These are phyloP conservation scores for Myotis davidii DNA, from an alignment of 2,113 vertebrate species.

Conservation along the genomic window DNA sequence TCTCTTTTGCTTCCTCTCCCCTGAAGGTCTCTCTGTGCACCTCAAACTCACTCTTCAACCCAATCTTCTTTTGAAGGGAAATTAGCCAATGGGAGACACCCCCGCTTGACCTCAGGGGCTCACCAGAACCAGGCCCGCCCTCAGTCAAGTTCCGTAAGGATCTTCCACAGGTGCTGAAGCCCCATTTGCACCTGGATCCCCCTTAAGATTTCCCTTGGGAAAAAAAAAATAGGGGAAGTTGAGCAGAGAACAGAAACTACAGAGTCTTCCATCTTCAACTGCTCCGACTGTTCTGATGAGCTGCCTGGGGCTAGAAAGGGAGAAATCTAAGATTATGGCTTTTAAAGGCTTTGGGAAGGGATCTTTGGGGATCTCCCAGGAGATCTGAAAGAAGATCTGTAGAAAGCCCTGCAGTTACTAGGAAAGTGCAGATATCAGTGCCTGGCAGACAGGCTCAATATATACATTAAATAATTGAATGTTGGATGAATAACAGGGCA, in stretches of 20 bases:
- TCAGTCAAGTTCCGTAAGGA: background rate
- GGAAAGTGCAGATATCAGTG: background rate
- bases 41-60: conserved; percentile 29
- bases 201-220: background rate
- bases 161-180: background rate
- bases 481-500: background rate
- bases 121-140: background rate
- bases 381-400: background rate
- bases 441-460: background rate
- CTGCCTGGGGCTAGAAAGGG: background rate
- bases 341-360: background rate
- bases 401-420: background rate
- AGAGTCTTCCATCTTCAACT: background rate
- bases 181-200: background rate
- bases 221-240: background rate
- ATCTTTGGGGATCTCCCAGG: background rate
- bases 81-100: background rate
- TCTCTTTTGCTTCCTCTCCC: conserved; percentile 21
- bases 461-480: background rate
- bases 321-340: background rate
- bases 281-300: background rate
- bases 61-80: conserved; percentile 17
- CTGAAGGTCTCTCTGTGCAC: background rate
- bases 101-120: background rate
- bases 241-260: conserved; percentile 12